Conservation (phyloP, 2,113 vertebrate species). For the Pandion haliaetus region DNA sequence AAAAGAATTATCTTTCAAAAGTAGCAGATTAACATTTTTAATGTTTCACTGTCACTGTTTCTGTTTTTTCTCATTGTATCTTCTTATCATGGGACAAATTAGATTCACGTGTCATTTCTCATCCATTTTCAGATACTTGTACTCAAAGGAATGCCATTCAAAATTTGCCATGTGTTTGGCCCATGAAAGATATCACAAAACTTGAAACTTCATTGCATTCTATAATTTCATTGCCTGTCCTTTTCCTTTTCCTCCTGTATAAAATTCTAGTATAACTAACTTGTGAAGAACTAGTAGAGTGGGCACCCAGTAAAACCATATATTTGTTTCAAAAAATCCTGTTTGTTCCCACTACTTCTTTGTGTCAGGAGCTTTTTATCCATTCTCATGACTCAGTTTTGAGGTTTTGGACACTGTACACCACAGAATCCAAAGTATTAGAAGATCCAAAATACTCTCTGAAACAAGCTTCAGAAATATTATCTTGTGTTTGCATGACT, state of each 20-base stretch:
- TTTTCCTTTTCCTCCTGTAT: background rate
- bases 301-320: background rate
- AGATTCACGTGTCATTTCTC: background rate
- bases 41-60: background rate
- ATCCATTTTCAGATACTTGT: background rate
- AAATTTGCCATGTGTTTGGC: background rate
- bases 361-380: background rate
- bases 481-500: background rate
- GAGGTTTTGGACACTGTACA: background rate
- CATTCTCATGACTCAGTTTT: background rate
- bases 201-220: background rate
- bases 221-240: background rate
- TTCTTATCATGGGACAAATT: rapidly evolving
- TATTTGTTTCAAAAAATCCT: background rate
- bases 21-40: background rate
- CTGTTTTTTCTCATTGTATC: background rate
- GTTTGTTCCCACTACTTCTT: background rate
- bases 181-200: background rate
- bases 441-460: background rate
- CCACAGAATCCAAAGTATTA: background rate
- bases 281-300: background rate
- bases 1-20: background rate
- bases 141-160: background rate
- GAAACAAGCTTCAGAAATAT: background rate
- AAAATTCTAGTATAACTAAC: background rate